Evolutionary conservation across 2,797 vertebrate species (phyloP).

Genomic region (Halcyon chelicuti): DNA sequence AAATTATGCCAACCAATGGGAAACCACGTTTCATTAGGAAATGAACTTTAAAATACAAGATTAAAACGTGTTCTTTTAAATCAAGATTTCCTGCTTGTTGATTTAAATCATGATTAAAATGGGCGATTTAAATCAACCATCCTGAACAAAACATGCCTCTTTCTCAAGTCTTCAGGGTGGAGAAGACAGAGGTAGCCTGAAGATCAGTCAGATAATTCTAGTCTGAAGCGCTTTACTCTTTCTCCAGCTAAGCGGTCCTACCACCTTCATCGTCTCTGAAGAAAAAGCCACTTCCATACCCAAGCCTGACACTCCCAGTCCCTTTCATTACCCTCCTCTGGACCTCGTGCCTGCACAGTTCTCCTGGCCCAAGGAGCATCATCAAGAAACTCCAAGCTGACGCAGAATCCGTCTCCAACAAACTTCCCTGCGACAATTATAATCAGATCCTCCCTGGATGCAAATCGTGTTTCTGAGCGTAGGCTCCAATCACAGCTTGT

Average conservation of each 20-base stretch:
- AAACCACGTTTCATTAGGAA: conserved; percentile 64
- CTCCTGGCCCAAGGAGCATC: neutral
- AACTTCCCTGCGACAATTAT: conserved; percentile 16
- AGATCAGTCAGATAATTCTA: neutral
- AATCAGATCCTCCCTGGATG: conserved; percentile 57
- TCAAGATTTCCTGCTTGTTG: conserved; percentile 72
- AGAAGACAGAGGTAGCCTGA: neutral
- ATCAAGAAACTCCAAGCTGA: neutral
- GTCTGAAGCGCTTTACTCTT: neutral
- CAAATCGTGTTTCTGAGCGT: neutral
- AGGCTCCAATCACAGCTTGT: neutral
- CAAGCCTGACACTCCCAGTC: neutral
- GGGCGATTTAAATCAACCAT: conserved; percentile 54
- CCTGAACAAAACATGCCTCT: conserved; percentile 26
- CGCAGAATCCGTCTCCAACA: neutral
- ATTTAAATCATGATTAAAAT: conserved; percentile 70
- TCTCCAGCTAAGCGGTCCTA: neutral
- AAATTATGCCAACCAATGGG: conserved; percentile 69
- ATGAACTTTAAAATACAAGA: conserved; percentile 70
- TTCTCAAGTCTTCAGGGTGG: neutral
- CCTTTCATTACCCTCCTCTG: neutral
- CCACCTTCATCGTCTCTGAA: neutral
- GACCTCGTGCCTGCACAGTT: neutral
- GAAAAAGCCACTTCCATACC: neutral
- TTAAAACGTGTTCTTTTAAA: conserved; percentile 59